phyloP scores from a whole-genome alignment of 2,888 invertebrate genomes.

The Dermolepida albohirtum region DNA sequence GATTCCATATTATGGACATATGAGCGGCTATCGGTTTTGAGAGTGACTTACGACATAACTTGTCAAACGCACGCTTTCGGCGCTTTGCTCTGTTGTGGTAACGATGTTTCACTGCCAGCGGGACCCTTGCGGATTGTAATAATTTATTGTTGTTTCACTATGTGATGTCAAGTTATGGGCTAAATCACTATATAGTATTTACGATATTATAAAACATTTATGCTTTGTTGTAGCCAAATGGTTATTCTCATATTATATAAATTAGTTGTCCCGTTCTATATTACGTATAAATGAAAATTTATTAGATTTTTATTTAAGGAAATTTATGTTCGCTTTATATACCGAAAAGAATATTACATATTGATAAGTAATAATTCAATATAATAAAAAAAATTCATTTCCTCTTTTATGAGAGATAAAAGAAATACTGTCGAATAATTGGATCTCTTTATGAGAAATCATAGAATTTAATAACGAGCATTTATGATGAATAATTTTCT shows the following conservation, averaged over 20 bases:
- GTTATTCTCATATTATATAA: conserved; percentile 15
- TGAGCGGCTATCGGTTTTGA: conserved; percentile 41
- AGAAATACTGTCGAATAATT: too few species aligned
- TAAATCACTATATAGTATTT: conserved; percentile 11
- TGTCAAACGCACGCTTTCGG: conserved; percentile 51
- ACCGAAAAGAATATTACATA: too few species aligned
- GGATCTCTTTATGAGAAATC: too few species aligned
- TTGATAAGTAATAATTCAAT: too few species aligned
- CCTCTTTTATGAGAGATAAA: too few species aligned
- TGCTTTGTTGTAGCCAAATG: neutral
- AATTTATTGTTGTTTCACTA: conserved; percentile 37
- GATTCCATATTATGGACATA: conserved; percentile 31
- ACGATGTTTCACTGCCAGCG: conserved; percentile 26
- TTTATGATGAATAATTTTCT: too few species aligned
- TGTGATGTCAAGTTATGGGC: conserved; percentile 27
- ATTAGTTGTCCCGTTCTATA: too few species aligned
- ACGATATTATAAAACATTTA: conserved; percentile 27
- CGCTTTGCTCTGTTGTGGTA: conserved; percentile 12
- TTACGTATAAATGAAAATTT: too few species aligned
- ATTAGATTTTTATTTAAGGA: too few species aligned
- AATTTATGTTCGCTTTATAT: too few species aligned
- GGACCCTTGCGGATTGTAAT: conserved; percentile 39
- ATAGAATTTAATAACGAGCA: too few species aligned
- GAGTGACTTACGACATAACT: conserved; percentile 48
- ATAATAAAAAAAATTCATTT: too few species aligned